These are phyloP conservation scores for Bruchidius siliquastri DNA, from an alignment of 2,888 invertebrate species.

Conservation along the genomic window DNA sequence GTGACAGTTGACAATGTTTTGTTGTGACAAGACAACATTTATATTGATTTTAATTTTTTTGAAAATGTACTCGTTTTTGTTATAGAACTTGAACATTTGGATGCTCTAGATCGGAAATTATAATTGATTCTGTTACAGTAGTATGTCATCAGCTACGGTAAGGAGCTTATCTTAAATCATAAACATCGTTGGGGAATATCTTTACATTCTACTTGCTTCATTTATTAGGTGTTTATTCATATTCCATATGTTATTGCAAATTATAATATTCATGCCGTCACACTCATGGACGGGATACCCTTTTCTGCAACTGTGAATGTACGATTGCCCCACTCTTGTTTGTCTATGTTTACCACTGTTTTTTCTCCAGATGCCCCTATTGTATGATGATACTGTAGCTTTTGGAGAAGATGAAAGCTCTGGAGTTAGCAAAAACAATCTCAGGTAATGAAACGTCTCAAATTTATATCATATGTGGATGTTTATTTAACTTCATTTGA, in stretches of 20 bases:
- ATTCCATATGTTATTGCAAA: neutral
- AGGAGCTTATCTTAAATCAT: neutral
- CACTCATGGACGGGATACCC: too few relatives aligned
- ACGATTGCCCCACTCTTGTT: neutral
- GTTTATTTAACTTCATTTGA: neutral
- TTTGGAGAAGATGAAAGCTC: constrained; percentile 68
- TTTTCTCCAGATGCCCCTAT: constrained; percentile 69
- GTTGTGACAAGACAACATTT: too few relatives aligned
- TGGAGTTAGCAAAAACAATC: constrained; percentile 23
- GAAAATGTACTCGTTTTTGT: too few relatives aligned
- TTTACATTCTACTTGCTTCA: neutral
- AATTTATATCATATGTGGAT: too few relatives aligned
- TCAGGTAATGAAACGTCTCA: constrained; percentile 16
- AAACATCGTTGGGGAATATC: neutral
- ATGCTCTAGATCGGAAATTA: neutral
- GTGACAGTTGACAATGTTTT: too few relatives aligned
- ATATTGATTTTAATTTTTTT: too few relatives aligned
- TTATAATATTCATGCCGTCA: neutral
- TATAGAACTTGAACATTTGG: neutral
- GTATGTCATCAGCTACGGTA: neutral
- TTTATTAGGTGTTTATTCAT: neutral
- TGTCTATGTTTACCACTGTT: neutral
- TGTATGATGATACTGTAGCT: constrained; percentile 81
- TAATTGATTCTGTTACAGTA: neutral
- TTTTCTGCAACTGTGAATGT: too few relatives aligned